A percentile compares a stretch with the other conserved stretches of the same genome.
phyloP scores from a whole-genome alignment of 1,140 invertebrate species.

The Glossosoma conforme region DNA sequence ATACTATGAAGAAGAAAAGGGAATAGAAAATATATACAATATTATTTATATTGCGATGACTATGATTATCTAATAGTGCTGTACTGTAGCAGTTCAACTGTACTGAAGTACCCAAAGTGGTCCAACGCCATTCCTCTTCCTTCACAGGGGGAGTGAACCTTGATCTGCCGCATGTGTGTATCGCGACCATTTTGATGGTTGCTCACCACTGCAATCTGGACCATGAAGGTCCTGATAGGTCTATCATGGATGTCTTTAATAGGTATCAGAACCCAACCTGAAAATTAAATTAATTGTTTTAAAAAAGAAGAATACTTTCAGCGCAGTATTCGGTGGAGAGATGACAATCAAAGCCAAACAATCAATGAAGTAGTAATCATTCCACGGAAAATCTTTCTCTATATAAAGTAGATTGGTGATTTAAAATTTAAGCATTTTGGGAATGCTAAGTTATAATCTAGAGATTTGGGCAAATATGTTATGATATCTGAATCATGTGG shows the following conservation, averaged over 20 bases:
- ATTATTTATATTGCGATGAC: background rate
- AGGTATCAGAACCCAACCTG: constrained; percentile 91
- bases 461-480: too few species aligned
- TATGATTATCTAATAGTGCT: constrained; percentile 65
- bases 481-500: too few species aligned
- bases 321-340: too few species aligned
- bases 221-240: constrained; percentile 91
- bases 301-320: too few species aligned
- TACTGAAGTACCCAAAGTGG: constrained; percentile 72
- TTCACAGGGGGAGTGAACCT: constrained; percentile 90
- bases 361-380: too few species aligned
- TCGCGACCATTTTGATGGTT: constrained; percentile 99
- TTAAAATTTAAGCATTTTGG: too few species aligned
- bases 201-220: constrained; percentile 94
- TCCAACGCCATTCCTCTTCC: constrained; percentile 67
- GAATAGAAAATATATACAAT: background rate
- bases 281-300: constrained; percentile 34
- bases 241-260: constrained; percentile 80
- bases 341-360: too few species aligned
- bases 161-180: constrained; percentile 96
- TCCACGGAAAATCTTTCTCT: too few species aligned
- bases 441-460: too few species aligned
- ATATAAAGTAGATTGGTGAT: too few species aligned
- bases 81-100: constrained; percentile 76
- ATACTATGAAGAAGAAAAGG: too few species aligned